Conservation (phyloP, 2,113 vertebrate species). For the Megaleporinus macrocephalus region DNA sequence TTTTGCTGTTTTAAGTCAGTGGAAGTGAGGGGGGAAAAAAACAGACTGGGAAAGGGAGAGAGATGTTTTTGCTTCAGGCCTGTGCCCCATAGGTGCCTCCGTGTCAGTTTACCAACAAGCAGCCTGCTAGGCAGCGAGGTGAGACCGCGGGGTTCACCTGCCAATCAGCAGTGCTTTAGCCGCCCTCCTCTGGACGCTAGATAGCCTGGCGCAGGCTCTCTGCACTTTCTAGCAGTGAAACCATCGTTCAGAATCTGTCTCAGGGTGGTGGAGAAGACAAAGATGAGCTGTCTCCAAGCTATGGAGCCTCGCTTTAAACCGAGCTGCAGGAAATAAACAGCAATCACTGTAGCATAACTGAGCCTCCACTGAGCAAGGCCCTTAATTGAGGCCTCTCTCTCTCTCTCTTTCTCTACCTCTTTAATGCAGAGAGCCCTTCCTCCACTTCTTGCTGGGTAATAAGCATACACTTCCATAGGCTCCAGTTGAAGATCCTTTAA, state of each 20-base stretch:
- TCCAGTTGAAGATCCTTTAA: constrained; percentile 44
- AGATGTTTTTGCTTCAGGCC: constrained; percentile 52
- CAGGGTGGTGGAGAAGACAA: constrained; percentile 22
- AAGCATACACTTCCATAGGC: constrained; percentile 43
- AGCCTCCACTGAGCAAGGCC: constrained; percentile 53
- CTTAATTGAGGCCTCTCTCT: constrained; percentile 62
- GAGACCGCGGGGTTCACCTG: constrained; percentile 59
- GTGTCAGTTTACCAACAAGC: constrained; percentile 60
- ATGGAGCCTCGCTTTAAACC: constrained; percentile 47
- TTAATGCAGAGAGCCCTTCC: constrained; percentile 50
- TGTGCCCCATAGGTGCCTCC: constrained; percentile 44
- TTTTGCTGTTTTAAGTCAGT: constrained; percentile 21
- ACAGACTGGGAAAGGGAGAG: constrained; percentile 30
- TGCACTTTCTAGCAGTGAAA: constrained; percentile 51
- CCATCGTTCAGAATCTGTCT: constrained; percentile 51
- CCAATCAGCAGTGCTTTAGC: constrained; percentile 58
- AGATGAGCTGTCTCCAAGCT: constrained; percentile 50
- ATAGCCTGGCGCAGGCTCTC: constrained; percentile 44
- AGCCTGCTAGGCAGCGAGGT: constrained; percentile 53
- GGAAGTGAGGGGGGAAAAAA: constrained; percentile 11
- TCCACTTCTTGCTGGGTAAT: constrained; percentile 50
- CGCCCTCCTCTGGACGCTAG: constrained; percentile 47
- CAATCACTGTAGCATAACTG: constrained; percentile 61
- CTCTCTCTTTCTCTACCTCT: constrained; percentile 36
- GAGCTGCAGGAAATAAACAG: constrained; percentile 67